Conservation (phyloP, 2,113 vertebrate genomes). For the Xyliphius kryptos region DNA sequence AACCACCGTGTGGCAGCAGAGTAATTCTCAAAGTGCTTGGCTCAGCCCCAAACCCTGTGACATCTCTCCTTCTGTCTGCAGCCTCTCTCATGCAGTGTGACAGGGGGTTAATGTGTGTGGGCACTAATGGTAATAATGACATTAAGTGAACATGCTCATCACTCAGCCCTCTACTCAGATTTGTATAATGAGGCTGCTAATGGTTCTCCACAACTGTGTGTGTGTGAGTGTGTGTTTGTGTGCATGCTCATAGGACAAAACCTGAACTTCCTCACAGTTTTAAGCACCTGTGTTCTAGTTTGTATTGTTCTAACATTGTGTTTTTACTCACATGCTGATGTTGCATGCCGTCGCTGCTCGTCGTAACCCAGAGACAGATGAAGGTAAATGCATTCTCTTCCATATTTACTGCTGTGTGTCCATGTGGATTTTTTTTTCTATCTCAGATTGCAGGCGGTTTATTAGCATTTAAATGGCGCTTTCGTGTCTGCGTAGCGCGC, state of each 20-base stretch:
- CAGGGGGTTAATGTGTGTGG: conserved; percentile 14
- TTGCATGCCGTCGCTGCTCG: conserved; percentile 73
- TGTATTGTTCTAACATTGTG: conserved; percentile 65
- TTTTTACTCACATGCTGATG: conserved; percentile 82
- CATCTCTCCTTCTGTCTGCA: not conserved
- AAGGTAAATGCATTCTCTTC: conserved; percentile 71
- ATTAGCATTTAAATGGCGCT: conserved; percentile 49
- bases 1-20: conserved; percentile 62
- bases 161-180: conserved; percentile 10
- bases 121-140: conserved; percentile 27
- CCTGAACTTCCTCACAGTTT: not conserved
- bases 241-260: conserved; percentile 11
- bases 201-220: not conserved
- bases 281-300: not conserved
- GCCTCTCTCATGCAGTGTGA: conserved; percentile 7
- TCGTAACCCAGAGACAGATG: conserved; percentile 73
- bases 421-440: conserved; percentile 15
- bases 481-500: not conserved
- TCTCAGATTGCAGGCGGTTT: conserved; percentile 16
- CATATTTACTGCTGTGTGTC: not conserved
- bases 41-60: not conserved
- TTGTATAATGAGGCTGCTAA: conserved; percentile 12
- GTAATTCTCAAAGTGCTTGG: conserved; percentile 23
- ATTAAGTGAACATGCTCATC: conserved; percentile 23
- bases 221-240: conserved; percentile 5